Evolutionary conservation across 2,888 invertebrate genomes (phyloP).

Genomic region (Hyppa rectilinea): DNA sequence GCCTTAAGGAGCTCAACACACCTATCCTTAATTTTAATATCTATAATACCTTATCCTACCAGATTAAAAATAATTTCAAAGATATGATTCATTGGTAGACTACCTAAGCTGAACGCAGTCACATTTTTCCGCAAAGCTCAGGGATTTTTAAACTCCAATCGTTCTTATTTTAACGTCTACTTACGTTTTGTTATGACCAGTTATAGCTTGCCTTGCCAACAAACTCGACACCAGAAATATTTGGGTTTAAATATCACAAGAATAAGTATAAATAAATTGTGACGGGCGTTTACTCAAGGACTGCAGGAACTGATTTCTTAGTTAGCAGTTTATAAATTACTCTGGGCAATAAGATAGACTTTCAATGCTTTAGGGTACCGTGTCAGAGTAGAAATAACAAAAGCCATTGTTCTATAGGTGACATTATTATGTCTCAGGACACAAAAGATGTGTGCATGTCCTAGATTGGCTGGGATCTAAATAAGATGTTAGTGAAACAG

Average conservation of each 20-base stretch:
- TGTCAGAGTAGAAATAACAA: slow-evolving; percentile 4
- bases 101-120: neutral
- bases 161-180: neutral
- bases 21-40: too few species aligned
- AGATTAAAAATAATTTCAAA: too few species aligned
- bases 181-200: neutral
- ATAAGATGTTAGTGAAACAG: neutral
- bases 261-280: slow-evolving; percentile 11
- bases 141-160: neutral
- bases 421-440: neutral
- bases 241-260: slow-evolving; percentile 44
- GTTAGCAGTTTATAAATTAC: slow-evolving; percentile 14
- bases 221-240: slow-evolving; percentile 33
- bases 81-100: too few species aligned
- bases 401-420: neutral
- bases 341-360: neutral
- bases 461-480: neutral
- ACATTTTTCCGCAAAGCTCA: neutral
- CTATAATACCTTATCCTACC: too few species aligned
- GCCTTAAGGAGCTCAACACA: too few species aligned
- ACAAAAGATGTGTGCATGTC: neutral
- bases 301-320: slow-evolving; percentile 43
- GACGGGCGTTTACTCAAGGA: slow-evolving; percentile 44
- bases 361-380: slow-evolving; percentile 3
- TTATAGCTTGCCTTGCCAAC: neutral